A percentile compares a stretch with the other conserved stretches of the same genome.
phyloP scores from a whole-genome alignment of 2,113 vertebrate genomes.

The Pteropus alecto region DNA sequence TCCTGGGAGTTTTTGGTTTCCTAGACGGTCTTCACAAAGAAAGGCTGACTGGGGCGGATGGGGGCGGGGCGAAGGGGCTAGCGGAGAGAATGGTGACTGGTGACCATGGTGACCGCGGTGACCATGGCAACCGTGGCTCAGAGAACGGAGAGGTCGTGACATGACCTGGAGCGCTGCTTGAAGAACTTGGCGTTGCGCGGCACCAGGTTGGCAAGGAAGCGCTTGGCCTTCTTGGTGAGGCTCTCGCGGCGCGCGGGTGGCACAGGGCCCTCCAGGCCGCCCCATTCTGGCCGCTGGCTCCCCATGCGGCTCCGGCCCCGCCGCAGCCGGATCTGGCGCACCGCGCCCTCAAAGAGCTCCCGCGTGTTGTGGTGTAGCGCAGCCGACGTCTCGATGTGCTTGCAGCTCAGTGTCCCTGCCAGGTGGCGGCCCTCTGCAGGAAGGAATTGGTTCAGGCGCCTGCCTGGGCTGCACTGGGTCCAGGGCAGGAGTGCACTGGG shows the following conservation, averaged over 20 bases:
- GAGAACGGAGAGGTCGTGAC: slow-evolving; percentile 89
- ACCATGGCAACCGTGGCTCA: slow-evolving; percentile 66
- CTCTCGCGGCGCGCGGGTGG: slow-evolving; percentile 85
- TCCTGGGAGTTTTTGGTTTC: slow-evolving; percentile 64
- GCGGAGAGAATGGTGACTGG: not conserved
- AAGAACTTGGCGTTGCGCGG: slow-evolving; percentile 89
- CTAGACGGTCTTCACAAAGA: slow-evolving; percentile 39
- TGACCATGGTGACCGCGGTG: slow-evolving; percentile 61
- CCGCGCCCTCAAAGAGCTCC: slow-evolving; percentile 88
- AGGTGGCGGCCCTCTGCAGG: slow-evolving; percentile 88
- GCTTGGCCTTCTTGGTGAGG: slow-evolving; percentile 90
- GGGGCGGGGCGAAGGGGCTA: not conserved
- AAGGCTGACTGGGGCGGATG: not conserved
- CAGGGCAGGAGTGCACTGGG: not conserved
- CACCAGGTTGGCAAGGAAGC: slow-evolving; percentile 90
- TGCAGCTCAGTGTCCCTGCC: slow-evolving; percentile 88
- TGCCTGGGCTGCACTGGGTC: not conserved
- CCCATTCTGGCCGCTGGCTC: not conserved
- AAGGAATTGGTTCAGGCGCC: not conserved
- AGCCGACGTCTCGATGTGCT: slow-evolving; percentile 91
- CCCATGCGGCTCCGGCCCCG: slow-evolving; percentile 61
- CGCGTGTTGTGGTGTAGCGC: slow-evolving; percentile 90
- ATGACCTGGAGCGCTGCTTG: slow-evolving; percentile 92
- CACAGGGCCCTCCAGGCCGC: slow-evolving; percentile 66
- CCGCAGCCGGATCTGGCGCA: slow-evolving; percentile 87